Base-by-base conservation (phyloP, 2,888 invertebrate genomes). In the Apodemia duryi region DNA sequence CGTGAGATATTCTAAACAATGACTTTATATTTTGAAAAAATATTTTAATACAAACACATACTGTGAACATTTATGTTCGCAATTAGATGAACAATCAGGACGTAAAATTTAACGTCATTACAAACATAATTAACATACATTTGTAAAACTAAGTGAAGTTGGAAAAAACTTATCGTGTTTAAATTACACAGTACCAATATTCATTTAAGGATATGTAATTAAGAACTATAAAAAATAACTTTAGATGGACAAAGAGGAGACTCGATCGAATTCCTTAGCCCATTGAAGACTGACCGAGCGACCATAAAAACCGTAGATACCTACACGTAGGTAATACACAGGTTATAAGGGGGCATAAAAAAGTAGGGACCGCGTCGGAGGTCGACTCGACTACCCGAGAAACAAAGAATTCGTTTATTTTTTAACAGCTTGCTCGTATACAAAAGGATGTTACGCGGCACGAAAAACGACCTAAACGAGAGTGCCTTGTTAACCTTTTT, bases 381-480 rank as follows among this genome's bases (percentile, higher is more conserved):
- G 91, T 91, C 91, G 91, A 86, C 76, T 82, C 83, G 90, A 88
- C 91, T 90, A 88, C 89, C 88, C 89, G 89, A 91, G 91, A 91
- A 91, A 91, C 91, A 91, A 91, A 91, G 90, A 86, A 80, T 85
- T 91, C 88, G 86, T 91, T 91, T 91, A 91, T 91, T 91, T 91
- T 91, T 91, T 91, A 91, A 91, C 91, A 91, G 91, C 91, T 91
- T 85, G 87, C 86, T 81, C 85, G 88, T 88, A 87, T 87, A 91
- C 89, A 91, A 91, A 89, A 88, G 89, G 85, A 86, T 85, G 85
- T 85, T 82, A 83, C 85, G 85, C 86, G 85, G 85, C 85, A 86
- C 84, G 86, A 90, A 91, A 91, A 91, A 91, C 84, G 77, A 90
- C 86, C 85, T 79, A 88, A 90, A 89, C 85, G 84, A 90, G 85